Evolutionary conservation across 2,113 vertebrate genomes (phyloP).

Genomic region (Hypanus sabinus): DNA sequence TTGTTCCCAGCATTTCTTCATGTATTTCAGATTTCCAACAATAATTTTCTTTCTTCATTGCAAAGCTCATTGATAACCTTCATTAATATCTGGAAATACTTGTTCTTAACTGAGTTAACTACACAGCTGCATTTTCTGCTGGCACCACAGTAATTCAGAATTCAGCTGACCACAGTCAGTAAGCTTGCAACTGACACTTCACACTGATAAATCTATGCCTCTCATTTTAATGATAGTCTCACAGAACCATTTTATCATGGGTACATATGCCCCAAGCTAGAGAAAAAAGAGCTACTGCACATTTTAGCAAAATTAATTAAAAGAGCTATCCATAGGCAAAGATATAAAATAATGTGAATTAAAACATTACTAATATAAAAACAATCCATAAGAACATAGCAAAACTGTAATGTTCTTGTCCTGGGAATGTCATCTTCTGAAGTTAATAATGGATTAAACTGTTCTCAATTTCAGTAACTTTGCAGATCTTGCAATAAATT

Average conservation of each 20-base stretch:
- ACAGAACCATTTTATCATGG: neutral
- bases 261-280: neutral
- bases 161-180: neutral
- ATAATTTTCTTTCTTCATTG: neutral
- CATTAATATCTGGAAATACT: neutral
- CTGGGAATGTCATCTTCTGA: neutral
- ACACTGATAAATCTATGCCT: neutral
- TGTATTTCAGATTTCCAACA: neutral
- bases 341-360: neutral
- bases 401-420: neutral
- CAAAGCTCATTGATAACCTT: neutral
- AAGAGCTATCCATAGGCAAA: neutral
- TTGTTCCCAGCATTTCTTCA: neutral
- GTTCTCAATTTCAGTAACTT: neutral
- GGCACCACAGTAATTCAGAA: neutral
- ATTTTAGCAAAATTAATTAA: neutral
- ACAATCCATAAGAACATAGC: neutral
- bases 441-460: neutral
- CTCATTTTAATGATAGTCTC: neutral
- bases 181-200: neutral
- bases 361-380: neutral
- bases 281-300: neutral
- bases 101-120: neutral
- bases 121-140: neutral
- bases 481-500: neutral